Conservation (phyloP, 2,113 vertebrate species). For the Clarias batrachus region DNA sequence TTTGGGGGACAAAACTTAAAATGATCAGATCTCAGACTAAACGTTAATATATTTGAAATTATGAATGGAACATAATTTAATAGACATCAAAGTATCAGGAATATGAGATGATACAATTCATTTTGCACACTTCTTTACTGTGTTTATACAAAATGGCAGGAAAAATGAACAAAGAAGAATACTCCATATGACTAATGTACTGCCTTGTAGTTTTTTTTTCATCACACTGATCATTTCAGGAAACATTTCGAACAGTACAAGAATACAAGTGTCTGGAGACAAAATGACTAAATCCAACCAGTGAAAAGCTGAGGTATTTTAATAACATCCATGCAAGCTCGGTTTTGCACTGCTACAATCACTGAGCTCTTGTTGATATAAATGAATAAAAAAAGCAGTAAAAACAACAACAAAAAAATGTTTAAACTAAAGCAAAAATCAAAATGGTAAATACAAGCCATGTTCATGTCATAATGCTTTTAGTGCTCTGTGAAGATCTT, state of each 20-base stretch:
- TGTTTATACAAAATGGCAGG: neutral
- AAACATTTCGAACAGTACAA: neutral
- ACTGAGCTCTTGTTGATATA: slow-evolving; percentile 31
- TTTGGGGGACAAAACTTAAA: neutral
- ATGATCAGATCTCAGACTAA: neutral
- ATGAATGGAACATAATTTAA: neutral
- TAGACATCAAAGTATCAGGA: neutral
- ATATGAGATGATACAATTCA: neutral
- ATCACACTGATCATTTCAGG: neutral
- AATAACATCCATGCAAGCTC: slow-evolving; percentile 34
- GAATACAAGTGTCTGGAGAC: neutral
- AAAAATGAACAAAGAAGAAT: neutral
- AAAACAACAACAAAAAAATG: neutral
- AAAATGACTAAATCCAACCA: neutral
- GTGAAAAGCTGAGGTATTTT: slow-evolving; percentile 46
- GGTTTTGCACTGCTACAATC: slow-evolving; percentile 23
- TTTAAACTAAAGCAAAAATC: neutral
- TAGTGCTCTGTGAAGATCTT: slow-evolving; percentile 5
- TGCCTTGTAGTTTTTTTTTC: neutral
- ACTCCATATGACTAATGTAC: neutral
- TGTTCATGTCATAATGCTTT: neutral
- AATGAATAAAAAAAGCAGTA: slow-evolving; percentile 15
- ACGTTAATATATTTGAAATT: neutral
- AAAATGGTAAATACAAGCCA: neutral
- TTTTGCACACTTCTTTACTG: neutral